Conservation (phyloP, 2,888 invertebrate species). For the Azorinus chamasolen region DNA sequence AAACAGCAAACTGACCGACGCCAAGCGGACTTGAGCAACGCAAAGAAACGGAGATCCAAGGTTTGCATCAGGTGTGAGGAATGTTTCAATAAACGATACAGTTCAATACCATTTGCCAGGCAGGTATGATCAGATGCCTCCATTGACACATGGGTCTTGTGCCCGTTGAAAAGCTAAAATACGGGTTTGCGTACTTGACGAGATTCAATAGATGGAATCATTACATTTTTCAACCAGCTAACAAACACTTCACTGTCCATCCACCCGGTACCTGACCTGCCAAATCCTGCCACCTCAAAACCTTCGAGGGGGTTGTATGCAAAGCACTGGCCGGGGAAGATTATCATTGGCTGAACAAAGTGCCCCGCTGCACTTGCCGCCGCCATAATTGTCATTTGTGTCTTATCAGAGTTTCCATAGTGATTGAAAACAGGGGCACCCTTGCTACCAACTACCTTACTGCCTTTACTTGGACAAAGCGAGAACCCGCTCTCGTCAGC, state of each 20-base stretch:
- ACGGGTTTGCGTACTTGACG: slow-evolving; percentile 26
- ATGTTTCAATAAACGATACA: slow-evolving; percentile 57
- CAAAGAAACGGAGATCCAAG: slow-evolving; percentile 50
- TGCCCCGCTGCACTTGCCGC: slow-evolving; percentile 29
- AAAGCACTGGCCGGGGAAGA: slow-evolving; percentile 40
- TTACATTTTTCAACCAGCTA: slow-evolving; percentile 26
- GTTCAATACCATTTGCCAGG: slow-evolving; percentile 29
- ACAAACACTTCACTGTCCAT: slow-evolving; percentile 37
- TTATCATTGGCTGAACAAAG: slow-evolving; percentile 36
- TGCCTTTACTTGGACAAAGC: slow-evolving; percentile 17
- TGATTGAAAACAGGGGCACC: slow-evolving; percentile 32
- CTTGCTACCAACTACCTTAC: slow-evolving; percentile 17
- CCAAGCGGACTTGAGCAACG: slow-evolving; percentile 48
- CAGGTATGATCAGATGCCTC: slow-evolving; percentile 46
- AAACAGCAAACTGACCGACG: slow-evolving; percentile 30
- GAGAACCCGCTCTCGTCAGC: slow-evolving; percentile 32
- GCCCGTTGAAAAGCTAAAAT: slow-evolving; percentile 52
- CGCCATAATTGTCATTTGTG: slow-evolving; percentile 18
- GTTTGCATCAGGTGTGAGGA: slow-evolving; percentile 56
- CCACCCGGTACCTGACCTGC: slow-evolving; percentile 27
- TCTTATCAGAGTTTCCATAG: too few relatives aligned
- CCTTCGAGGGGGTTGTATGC: slow-evolving; percentile 35
- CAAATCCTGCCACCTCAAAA: slow-evolving; percentile 37
- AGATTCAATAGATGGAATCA: slow-evolving; percentile 19
- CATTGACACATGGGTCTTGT: slow-evolving; percentile 45